Evolutionary conservation across 2,888 invertebrate species (phyloP).

Genomic region (Deilephila elpenor): DNA sequence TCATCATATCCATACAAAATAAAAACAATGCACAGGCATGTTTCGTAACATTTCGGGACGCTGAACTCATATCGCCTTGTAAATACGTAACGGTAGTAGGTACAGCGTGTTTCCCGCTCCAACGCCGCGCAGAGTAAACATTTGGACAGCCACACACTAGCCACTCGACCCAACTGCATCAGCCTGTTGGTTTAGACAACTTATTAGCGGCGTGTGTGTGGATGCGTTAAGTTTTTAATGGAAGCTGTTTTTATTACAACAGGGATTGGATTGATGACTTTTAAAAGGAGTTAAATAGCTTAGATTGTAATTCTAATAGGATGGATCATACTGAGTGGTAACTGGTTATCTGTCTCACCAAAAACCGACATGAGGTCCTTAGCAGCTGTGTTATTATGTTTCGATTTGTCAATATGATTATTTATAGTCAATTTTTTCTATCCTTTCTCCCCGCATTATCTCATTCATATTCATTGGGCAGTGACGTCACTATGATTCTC

Average conservation of each 20-base stretch:
- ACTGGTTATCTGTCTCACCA: too few species aligned
- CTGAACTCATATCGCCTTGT: conserved; percentile 1
- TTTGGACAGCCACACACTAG: conserved; percentile 27
- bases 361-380: too few species aligned
- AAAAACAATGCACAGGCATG: background rate
- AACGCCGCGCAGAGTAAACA: conserved; percentile 27
- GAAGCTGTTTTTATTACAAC: background rate
- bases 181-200: conserved; percentile 22
- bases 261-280: background rate
- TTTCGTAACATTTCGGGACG: conserved; percentile 6
- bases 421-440: too few species aligned
- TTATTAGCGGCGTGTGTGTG: conserved; percentile 13
- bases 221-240: conserved; percentile 20
- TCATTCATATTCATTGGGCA: too few species aligned
- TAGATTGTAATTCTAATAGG: too few species aligned
- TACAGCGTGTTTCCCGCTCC: conserved; percentile 17
- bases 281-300: too few species aligned
- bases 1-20: background rate
- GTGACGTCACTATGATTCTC: too few species aligned
- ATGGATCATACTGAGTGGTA: too few species aligned
- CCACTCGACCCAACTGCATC: conserved; percentile 12
- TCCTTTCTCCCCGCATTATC: too few species aligned
- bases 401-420: too few species aligned
- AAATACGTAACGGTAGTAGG: conserved; percentile 10
- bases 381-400: too few species aligned